Evolutionary conservation across 92 coral and sea anemone genomes (phyloP).

Genomic region (Montipora capitata): DNA sequence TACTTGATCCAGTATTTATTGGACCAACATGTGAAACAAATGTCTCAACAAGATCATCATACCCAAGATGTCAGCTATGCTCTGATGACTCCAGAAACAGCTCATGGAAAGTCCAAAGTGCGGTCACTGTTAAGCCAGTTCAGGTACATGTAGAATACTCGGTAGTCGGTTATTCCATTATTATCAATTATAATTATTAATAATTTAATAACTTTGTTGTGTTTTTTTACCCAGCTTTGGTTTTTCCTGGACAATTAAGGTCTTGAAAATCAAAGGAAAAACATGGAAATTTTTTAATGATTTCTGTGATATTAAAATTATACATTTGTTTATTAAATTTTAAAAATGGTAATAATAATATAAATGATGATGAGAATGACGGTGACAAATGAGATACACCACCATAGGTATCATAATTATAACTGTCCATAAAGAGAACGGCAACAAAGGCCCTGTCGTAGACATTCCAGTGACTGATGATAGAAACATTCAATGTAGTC

Average conservation of each 20-base stretch:
- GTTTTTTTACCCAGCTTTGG: background rate
- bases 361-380: too few species aligned
- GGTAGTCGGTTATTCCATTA: background rate
- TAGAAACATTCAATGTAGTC: background rate
- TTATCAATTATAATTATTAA: background rate
- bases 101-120: conserved; percentile 68
- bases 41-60: background rate
- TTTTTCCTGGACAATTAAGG: too few species aligned
- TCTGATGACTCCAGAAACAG: conserved; percentile 75
- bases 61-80: conserved; percentile 27
- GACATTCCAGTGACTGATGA: too few species aligned
- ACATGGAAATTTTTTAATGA: too few species aligned
- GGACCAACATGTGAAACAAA: conserved; percentile 61
- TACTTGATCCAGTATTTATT: conserved; percentile 69
- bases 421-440: too few species aligned
- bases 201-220: background rate
- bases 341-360: too few species aligned
- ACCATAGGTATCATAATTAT: too few species aligned
- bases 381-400: too few species aligned
- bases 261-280: too few species aligned
- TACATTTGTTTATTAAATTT: too few species aligned
- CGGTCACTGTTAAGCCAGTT: conserved; percentile 83
- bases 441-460: too few species aligned
- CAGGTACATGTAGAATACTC: conserved; percentile 58
- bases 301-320: too few species aligned